Evolutionary conservation across 2,113 vertebrate species (phyloP).

Genomic region (Corythoichthys haematopterus): DNA sequence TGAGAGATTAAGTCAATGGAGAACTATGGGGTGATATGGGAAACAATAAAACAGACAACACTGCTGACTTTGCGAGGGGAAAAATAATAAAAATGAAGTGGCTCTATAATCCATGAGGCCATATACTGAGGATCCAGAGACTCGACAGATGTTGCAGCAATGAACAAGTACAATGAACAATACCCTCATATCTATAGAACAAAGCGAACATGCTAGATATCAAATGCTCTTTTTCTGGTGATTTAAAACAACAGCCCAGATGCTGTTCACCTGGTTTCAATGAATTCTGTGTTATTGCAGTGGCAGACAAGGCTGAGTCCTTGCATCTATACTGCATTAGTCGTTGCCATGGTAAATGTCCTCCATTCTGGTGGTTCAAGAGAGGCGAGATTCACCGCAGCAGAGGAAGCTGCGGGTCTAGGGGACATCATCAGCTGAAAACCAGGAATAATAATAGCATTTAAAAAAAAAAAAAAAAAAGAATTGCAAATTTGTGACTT

Average conservation of each 20-base stretch:
- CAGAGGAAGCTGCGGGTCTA: conserved; percentile 36
- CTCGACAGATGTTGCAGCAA: conserved; percentile 13
- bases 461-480: neutral
- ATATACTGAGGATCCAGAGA: conserved; percentile 13
- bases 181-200: conserved; percentile 38
- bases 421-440: conserved; percentile 37
- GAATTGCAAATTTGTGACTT: conserved; percentile 27
- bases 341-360: conserved; percentile 66
- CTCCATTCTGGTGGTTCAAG: conserved; percentile 43
- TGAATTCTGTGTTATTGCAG: conserved; percentile 47
- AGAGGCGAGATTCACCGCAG: conserved; percentile 2
- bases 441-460: conserved; percentile 13
- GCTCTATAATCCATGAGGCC: conserved; percentile 31
- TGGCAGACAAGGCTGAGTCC: conserved; percentile 24
- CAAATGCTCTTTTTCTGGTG: conserved; percentile 37
- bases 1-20: conserved; percentile 59
- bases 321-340: conserved; percentile 61
- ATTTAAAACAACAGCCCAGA: conserved; percentile 44
- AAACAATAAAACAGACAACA: conserved; percentile 53
- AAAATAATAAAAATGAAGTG: conserved; percentile 24
- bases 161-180: conserved; percentile 39
- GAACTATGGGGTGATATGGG: conserved; percentile 56
- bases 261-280: conserved; percentile 56
- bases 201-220: conserved; percentile 32
- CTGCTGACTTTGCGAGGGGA: conserved; percentile 15